These are phyloP conservation scores for Tringa solitaria DNA, from an alignment of 2,113 vertebrate genomes.

Conservation along the genomic window DNA sequence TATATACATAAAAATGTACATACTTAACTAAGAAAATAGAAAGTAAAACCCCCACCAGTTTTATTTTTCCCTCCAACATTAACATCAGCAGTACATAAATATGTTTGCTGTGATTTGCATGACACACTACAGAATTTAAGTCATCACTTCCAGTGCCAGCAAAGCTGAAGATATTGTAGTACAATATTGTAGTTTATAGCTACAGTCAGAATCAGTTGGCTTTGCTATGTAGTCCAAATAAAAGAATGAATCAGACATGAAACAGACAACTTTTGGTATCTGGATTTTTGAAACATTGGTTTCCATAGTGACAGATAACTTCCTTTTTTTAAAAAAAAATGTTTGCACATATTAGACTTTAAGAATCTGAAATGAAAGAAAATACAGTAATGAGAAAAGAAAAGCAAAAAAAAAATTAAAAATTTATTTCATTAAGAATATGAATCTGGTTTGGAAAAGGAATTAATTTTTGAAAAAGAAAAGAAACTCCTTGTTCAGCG, in stretches of 20 bases:
- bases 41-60: neutral
- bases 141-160: neutral
- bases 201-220: neutral
- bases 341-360: neutral
- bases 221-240: neutral
- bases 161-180: neutral
- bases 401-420: neutral
- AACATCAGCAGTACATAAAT: neutral
- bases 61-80: neutral
- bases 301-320: neutral
- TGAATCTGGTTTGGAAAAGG: neutral
- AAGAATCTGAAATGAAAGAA: neutral
- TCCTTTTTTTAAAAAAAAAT: neutral
- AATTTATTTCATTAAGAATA: neutral
- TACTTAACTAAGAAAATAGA: neutral
- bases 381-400: neutral
- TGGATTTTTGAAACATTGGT: neutral
- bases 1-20: neutral
- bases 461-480: neutral
- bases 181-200: neutral
- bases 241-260: neutral
- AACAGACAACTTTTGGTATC: neutral
- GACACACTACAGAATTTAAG: neutral
- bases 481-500: neutral
- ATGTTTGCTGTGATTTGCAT: neutral